Evolutionary conservation across 2,888 invertebrate species (phyloP), one percentile per base, ranked within the genome.

Genomic region (Pandemis cinnamomeana): DNA sequence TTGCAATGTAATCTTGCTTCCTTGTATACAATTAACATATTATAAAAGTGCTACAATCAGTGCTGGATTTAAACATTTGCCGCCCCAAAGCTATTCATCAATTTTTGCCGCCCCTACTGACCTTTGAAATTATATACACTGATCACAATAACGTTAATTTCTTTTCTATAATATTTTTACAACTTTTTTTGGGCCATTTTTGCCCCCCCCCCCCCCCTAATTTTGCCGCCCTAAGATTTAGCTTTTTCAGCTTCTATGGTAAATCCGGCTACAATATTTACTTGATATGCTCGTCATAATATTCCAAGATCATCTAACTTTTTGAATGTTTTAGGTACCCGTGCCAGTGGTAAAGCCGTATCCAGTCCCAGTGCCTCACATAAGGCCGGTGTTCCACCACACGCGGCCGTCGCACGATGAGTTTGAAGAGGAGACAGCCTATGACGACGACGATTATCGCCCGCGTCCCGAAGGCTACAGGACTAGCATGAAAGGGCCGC

Each of bases 341-440:
- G 96, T 97, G 5, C 96, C 96, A 79, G 95, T 97, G 63, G 95
- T 96, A 70, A 96, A 96, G 84, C 97, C 97, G 5, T 96, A 96
- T 83, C 97, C 97, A 42, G 95, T 97, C 2, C 95, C 95, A 78
- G 94, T 97, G 55, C 97, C 96, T 55, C 95, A 97, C 77, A 87
- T 95, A 55, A 92, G 95, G 79, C 95, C 95, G 1, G 92, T 95
- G 71, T 93, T 93, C 82, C 93, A 94, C 79, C 92, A 93, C 79
- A 86, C 91, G 36, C 87, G 87, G 76, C 86, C 84, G 4, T 79
- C 88, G 7, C 85, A 87, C 20, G 92, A 92, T 20, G 91, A 91
- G 20, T 79, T 81, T 46, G 89, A 90, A 7, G 76, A 83, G 2
- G 87, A 85, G 48, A 78, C 81, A 7, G 77, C 82, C 55, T 83